Evolutionary conservation across 2,113 vertebrate species (phyloP), one percentile per base, ranked within the genome.

Genomic region (Leucoraja erinaceus): DNA sequence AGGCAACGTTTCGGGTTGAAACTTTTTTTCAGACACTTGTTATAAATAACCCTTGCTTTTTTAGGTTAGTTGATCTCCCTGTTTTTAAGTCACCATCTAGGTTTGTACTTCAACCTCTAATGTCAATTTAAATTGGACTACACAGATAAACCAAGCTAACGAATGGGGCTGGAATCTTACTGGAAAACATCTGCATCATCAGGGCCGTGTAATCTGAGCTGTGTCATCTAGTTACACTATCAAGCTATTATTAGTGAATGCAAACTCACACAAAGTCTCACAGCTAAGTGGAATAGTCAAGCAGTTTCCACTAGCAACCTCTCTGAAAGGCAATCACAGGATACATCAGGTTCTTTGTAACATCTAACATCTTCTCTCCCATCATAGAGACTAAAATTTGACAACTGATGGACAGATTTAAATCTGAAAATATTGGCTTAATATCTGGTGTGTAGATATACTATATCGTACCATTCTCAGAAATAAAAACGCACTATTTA

Each of bases 201-300:
- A 91, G 88, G 33, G 31, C 88, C 70, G 63, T n/a, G 84, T 91
- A 70, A 91, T 47, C 63, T 91, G 88, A 91, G 88, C 88, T 72
- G 31, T 22, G 1, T 91, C 63, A 72, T 70, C 66, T n/a, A 68
- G 88, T 47, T 72, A 8, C 63, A 91, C 88, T 91, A 20, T 20
- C 66, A 91, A 33, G 63, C 7, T 91, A 88, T 91, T 70, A 91
- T 91, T 91, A 72, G 88, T 20, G 33, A 70, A 10, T 91, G 61
- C 16, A 5, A 10, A 70, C 33, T 91, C 88, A 91, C 18, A 8
- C 33, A 70, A 72, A 8, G 20, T 72, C 59, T 20, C 31, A 63
- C 59, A 88, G 83, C 59, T n/a, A n/a, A 28, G 18, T 18, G 28
- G 28, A 84, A 5, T 8, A 83, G 79, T 14, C 83, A 88, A 66